Base-by-base conservation (phyloP, 1,140 invertebrate species). In the Metaphire vulgaris region DNA sequence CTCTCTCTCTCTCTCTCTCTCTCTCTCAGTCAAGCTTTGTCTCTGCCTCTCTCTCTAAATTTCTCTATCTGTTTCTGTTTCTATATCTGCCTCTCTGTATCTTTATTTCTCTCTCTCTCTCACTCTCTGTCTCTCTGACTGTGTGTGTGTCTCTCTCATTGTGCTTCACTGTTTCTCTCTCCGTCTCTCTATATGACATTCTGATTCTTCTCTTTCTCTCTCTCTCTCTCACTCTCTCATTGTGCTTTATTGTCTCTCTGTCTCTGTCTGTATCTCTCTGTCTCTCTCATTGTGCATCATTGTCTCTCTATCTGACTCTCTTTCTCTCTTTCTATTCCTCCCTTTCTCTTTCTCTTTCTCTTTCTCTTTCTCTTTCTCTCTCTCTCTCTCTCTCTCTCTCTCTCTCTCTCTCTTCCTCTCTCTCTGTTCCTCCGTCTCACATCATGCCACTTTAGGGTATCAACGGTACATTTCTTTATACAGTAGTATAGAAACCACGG, bases 1-100 rank as follows among this genome's bases (percentile, higher is more conserved):
- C 30, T 69, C 67, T 69, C 67, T 69, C 67, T 69, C 67, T 69
- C 67, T 69, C 30, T 69, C 67, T 69, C 67, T 69, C 67, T 69
- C 67, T 69, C 67, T 69, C 30, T 69, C 67, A 14, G 6, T 69
- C 67, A 14, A 6, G 6, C 67, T 69, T 26, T 69, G 6, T 69
- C 67, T 69, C 67, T 69, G 6, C 28, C 67, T 69, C 30, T 69
- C 67, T 69, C 67, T 69, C 67, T 69, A 6, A 14, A 6, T 69
- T 26, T 69, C 67, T 69, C 67, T 69, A 6, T 69, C 67, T 69
- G 6, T 69, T 26, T 69, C 2, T 69, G 6, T 69, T 26, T 69
- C 67, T 69, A 6, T 69, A 6, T 69, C 67, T 69, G n/a, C 28
- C 67, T 69, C 67, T 69, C 67, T 69, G 6, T 69, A 6, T 69